Base-by-base conservation (phyloP, 2,888 invertebrate genomes). In the Cheilosia scutellata region DNA sequence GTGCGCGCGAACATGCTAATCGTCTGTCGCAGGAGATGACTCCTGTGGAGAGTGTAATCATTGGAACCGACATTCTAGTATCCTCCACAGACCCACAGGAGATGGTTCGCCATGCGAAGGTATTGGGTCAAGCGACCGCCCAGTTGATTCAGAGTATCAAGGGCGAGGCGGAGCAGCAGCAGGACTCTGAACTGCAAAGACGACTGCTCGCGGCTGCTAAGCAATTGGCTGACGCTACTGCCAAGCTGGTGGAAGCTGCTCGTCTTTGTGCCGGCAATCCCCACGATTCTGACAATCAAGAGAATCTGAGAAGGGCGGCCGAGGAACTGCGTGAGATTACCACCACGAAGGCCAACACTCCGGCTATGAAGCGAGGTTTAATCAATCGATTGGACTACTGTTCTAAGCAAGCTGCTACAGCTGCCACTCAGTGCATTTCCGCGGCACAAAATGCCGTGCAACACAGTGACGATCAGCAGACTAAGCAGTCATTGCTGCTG, bases 231-330 rank as follows among this genome's bases (percentile, higher is more conserved):
- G 99, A 99, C 92, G 99, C 99, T 0, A 99, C 99, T 0, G 97
- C 98, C 0, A 95, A 96, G 88, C 96, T 99, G 96, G 99, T 99
- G 29, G 99, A 99, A 92, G 98, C 98, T 0, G 98, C 98, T 0
- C 94, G 99, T 77, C 96, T 97, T 68, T 98, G 98, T 91, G 98
- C 98, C 0, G 96, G 96, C 29, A 95, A 95, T 89, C 96, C 96
- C 0, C 95, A 97, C 92, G 97, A 98, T 89, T 94, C 96, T 0
- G 94, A 94, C 79, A 96, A 96, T 90, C 98, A 98, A 91, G 96
- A 96, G 87, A 96, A 96, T 4, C 93, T 99, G 11, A 95, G 97
- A 40, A 94, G 95, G 84, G 98, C 99, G 0, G 99, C 99, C 0
- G 98, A 99, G 90, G 97, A 98, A 88, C 93, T 99, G n/a, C 94